Conservation (phyloP, 64 coral and sea anemone genomes). For the Montipora efflorescens region DNA sequence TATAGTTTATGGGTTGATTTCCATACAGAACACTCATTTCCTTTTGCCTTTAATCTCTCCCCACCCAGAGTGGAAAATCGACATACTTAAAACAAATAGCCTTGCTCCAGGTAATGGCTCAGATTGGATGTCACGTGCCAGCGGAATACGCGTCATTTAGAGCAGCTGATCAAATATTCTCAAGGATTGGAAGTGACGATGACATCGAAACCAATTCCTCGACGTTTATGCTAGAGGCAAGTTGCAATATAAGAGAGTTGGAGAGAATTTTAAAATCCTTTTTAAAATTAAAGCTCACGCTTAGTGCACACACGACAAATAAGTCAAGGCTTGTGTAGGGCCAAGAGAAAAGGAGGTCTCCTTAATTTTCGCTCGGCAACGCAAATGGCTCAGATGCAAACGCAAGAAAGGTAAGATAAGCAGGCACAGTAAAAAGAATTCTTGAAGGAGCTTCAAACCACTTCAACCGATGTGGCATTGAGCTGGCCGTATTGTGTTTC, state of each 20-base stretch:
- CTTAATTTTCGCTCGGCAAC: no score
- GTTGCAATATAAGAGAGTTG: background rate
- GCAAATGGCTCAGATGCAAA: no score
- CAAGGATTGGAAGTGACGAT: constrained; percentile 97
- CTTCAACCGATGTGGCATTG: no score
- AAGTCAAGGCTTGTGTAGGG: no score
- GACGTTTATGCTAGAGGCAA: constrained; percentile 94
- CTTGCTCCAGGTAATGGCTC: constrained; percentile 95
- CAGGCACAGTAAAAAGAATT: no score
- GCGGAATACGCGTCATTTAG: constrained; percentile 96
- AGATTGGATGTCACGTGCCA: constrained; percentile 95
- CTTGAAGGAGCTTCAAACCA: no score
- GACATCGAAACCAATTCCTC: constrained; percentile 99
- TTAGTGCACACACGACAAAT: no score
- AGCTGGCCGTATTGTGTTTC: no score
- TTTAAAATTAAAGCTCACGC: no score
- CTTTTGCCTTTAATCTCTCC: background rate
- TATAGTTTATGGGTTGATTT: background rate
- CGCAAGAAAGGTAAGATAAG: no score
- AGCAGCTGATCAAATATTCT: constrained; percentile 94
- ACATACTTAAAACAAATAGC: constrained; percentile 97
- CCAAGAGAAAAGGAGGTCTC: no score
- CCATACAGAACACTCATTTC: background rate
- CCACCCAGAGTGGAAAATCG: constrained; percentile 92
- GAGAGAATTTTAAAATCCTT: no score